phyloP scores from a whole-genome alignment of 1,140 invertebrate species.

The Neodiprion lecontei region DNA sequence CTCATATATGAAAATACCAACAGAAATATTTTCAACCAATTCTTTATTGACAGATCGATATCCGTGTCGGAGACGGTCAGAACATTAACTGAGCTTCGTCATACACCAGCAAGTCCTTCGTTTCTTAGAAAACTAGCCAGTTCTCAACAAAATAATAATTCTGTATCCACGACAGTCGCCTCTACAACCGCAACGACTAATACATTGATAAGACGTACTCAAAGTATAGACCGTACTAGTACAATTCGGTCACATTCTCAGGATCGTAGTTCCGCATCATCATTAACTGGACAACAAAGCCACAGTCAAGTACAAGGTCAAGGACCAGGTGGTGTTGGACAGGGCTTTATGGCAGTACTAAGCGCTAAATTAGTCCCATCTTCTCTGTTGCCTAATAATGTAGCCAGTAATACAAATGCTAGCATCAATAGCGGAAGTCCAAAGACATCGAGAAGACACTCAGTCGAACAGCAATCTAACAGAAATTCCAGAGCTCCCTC shows the following conservation, averaged over 20 bases:
- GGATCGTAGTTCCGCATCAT: slow-evolving; percentile 39
- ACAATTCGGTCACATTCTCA: slow-evolving; percentile 39
- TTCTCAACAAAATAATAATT: slow-evolving; percentile 31
- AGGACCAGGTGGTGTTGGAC: slow-evolving; percentile 63
- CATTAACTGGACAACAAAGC: slow-evolving; percentile 15
- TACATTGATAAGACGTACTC: slow-evolving; percentile 3
- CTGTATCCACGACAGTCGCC: neutral
- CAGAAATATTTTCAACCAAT: slow-evolving; percentile 6
- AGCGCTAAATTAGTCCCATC: slow-evolving; percentile 74
- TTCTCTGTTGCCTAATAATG: slow-evolving; percentile 61
- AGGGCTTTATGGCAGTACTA: slow-evolving; percentile 74
- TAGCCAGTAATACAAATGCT: slow-evolving; percentile 42
- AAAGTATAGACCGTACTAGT: slow-evolving; percentile 15
- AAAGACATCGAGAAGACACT: slow-evolving; percentile 45
- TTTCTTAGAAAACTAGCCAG: slow-evolving; percentile 68
- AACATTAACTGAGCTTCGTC: slow-evolving; percentile 82
- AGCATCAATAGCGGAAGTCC: slow-evolving; percentile 52
- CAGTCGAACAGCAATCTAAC: slow-evolving; percentile 32
- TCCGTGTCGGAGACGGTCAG: slow-evolving; percentile 87
- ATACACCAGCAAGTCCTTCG: slow-evolving; percentile 85
- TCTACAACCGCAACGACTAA: neutral
- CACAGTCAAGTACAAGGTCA: slow-evolving; percentile 30
- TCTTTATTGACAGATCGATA: slow-evolving; percentile 46
- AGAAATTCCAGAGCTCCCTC: slow-evolving; percentile 56
- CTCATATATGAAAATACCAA: slow-evolving; percentile 9